Evolutionary conservation across 2,888 invertebrate genomes (phyloP).

Genomic region (Sminthurinus aureus): DNA sequence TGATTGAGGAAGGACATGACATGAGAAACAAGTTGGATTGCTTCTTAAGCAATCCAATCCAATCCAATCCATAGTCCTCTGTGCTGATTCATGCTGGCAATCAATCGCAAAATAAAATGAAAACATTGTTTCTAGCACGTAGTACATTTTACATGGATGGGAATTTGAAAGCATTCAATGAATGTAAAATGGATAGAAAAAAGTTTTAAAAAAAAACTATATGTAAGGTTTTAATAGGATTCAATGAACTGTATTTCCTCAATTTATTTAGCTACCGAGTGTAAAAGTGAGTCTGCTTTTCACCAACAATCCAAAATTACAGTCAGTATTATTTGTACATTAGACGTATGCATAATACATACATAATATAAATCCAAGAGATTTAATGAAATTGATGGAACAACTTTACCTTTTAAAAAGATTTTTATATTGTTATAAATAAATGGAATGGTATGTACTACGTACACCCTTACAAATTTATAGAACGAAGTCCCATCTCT

Average conservation of each 20-base stretch:
- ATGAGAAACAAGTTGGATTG: slow-evolving; percentile 27
- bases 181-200: not conserved
- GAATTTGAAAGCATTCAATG: slow-evolving; percentile 6
- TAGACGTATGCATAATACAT: not conserved
- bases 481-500: too few species aligned
- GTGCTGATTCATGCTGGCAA: slow-evolving; percentile 32
- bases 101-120: not conserved
- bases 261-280: not conserved
- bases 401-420: not conserved
- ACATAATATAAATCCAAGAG: not conserved
- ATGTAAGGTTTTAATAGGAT: not conserved
- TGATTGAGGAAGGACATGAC: slow-evolving; percentile 40
- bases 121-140: not conserved
- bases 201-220: not conserved
- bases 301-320: not conserved
- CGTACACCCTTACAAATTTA: too few species aligned
- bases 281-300: not conserved
- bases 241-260: slow-evolving; percentile 17
- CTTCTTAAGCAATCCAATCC: not conserved
- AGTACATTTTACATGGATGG: not conserved
- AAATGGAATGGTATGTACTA: too few species aligned
- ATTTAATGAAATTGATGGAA: not conserved
- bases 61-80: not conserved
- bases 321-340: not conserved
- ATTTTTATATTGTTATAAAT: not conserved